These are phyloP conservation scores for Erebia epiphron DNA, from an alignment of 2,888 invertebrate genomes.

Conservation along the genomic window DNA sequence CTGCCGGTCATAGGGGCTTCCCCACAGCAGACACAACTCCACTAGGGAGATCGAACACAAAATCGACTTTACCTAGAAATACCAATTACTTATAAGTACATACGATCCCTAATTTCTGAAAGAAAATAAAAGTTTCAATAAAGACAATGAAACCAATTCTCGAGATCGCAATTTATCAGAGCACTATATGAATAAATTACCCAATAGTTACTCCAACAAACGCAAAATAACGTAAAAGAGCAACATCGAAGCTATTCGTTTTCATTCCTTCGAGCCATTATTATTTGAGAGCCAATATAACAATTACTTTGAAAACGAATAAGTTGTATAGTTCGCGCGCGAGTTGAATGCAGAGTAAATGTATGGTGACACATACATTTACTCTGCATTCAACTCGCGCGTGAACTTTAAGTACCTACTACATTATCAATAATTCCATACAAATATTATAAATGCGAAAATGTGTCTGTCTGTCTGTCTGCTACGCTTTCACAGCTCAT, in stretches of 20 bases:
- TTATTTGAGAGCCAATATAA: neutral
- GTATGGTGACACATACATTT: too few species aligned
- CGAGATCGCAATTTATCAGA: slow-evolving; percentile 15
- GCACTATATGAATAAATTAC: slow-evolving; percentile 28
- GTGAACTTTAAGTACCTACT: too few species aligned
- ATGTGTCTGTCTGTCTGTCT: too few species aligned
- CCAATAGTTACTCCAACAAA: slow-evolving; percentile 8
- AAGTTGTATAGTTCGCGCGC: too few species aligned
- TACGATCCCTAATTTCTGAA: neutral
- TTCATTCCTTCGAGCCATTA: neutral
- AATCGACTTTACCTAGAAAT: neutral
- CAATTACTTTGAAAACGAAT: neutral
- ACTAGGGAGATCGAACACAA: neutral
- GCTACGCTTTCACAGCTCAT: too few species aligned
- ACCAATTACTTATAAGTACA: neutral
- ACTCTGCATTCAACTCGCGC: too few species aligned
- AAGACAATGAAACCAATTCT: slow-evolving; percentile 10
- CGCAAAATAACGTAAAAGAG: neutral
- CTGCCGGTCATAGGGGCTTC: neutral
- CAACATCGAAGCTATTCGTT: slow-evolving; percentile 3
- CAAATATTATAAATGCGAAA: too few species aligned
- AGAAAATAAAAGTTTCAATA: slow-evolving; percentile 9
- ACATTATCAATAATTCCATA: too few species aligned
- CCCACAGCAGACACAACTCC: neutral
- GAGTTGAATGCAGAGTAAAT: too few species aligned